Evolutionary conservation across 53 echinoderm and acorn worm species (phyloP), one percentile per base, ranked within the genome.

Genomic region (Arbacia lixula): DNA sequence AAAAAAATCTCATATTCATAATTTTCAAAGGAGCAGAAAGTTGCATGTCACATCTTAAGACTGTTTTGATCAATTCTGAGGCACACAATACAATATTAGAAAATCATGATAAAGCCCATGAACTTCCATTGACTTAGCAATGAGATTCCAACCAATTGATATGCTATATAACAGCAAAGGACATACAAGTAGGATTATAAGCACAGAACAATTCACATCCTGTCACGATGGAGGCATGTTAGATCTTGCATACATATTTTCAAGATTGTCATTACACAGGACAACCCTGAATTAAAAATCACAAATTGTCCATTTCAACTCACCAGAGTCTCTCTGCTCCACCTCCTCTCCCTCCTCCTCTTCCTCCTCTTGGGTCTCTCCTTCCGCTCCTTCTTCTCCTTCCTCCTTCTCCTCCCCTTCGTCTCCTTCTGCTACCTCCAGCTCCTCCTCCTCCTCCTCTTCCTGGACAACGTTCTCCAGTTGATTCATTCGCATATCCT

Each of bases 381-480:
- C 91, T 51, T 90, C 90, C 63, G 73, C 95, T 29, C 69, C 87
- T 20, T 68, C 89, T n/a, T 62, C 80, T 30, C 33, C 79, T 54
- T 32, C 90, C 36, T 85, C 93, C 56, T 71, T 86, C 37, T 79
- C 74, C 37, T 90, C 90, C 35, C 84, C 84, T 5, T 85, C 89
- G 20, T 66, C 91, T 22, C 27, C 85, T 66, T 87, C 68, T 26
- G 24, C 26, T 0, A 30, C 31, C 64, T 89, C 89, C 72, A 85
- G 87, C 28, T 72, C 89, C 36, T 93, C 96, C 37, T 93, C 94
- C n/a, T 95, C 99, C 24, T 98, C 98, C 66, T 98, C 98, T 51
- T 95, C 99, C 36, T 83, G 92, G 60, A 89, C 52, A 27, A 90
- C 71, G 63, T 94, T 92, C 68, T 99, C 99, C 35, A 99, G 85